These are phyloP conservation scores for Falco punctatus DNA, from an alignment of 2,113 vertebrate genomes.

Conservation along the genomic window DNA sequence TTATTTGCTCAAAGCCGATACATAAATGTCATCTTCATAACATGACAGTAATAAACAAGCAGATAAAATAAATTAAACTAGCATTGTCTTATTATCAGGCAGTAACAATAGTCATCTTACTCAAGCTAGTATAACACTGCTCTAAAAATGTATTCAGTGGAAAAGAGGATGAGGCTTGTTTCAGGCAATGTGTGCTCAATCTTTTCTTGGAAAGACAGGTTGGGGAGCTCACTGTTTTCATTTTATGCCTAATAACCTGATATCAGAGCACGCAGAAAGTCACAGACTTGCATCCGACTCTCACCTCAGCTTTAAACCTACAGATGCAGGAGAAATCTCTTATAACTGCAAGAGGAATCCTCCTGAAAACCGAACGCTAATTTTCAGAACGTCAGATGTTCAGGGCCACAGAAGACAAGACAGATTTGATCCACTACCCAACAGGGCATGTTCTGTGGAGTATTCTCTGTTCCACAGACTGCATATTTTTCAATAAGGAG, in stretches of 20 bases:
- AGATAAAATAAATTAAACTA: constrained; percentile 11
- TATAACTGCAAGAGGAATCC: background rate
- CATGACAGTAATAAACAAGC: background rate
- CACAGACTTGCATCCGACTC: background rate
- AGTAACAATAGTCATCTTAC: background rate
- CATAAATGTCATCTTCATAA: constrained; percentile 7
- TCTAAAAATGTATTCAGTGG: background rate
- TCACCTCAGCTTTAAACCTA: background rate
- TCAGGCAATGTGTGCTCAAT: background rate
- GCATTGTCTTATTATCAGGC: background rate
- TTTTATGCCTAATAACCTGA: background rate
- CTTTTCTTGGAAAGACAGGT: background rate
- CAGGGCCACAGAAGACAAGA: background rate
- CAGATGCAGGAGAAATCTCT: background rate
- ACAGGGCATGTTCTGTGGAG: background rate
- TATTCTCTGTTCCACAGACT: background rate
- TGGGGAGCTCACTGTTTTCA: background rate
- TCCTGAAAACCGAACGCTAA: background rate
- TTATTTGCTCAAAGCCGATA: constrained; percentile 8
- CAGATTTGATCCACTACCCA: background rate
- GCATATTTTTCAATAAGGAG: background rate
- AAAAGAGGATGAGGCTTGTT: background rate
- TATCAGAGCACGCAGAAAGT: background rate
- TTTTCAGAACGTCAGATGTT: background rate
- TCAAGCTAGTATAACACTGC: background rate